phyloP scores from a whole-genome alignment of 2,113 vertebrate species.

The Sylvietta virens region DNA sequence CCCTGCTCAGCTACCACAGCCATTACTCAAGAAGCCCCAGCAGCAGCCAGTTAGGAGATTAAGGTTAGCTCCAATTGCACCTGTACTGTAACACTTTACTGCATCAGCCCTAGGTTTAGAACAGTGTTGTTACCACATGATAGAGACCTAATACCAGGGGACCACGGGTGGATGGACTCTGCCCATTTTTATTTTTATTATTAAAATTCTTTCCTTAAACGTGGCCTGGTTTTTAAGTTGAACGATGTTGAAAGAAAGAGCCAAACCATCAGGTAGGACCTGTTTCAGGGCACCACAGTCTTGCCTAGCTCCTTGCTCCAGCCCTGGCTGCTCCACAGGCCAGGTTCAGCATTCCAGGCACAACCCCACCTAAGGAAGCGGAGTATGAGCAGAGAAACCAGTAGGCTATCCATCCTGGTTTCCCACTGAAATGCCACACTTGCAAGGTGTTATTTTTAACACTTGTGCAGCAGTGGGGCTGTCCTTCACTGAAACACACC shows the following conservation, averaged over 20 bases:
- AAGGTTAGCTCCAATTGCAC: background rate
- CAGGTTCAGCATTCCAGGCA: background rate
- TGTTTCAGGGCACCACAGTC: background rate
- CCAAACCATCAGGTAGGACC: slow-evolving; percentile 31
- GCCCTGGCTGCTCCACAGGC: background rate
- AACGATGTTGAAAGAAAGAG: slow-evolving; percentile 13
- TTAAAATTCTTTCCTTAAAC: background rate
- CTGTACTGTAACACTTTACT: background rate
- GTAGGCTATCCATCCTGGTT: background rate
- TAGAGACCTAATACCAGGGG: background rate
- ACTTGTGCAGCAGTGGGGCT: background rate
- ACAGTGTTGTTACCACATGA: background rate
- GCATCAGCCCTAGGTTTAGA: background rate
- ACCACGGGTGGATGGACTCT: background rate
- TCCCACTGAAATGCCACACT: background rate
- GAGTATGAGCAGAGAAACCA: background rate
- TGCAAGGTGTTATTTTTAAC: background rate
- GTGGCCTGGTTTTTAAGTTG: background rate
- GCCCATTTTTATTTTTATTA: slow-evolving; percentile 12
- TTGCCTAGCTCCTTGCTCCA: background rate
- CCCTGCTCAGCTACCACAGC: background rate
- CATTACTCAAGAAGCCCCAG: background rate
- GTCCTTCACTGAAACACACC: background rate
- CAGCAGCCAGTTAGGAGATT: background rate
- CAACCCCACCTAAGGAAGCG: background rate